Conservation (phyloP, 1,140 invertebrate species). For the Lepidurus arcticus region DNA sequence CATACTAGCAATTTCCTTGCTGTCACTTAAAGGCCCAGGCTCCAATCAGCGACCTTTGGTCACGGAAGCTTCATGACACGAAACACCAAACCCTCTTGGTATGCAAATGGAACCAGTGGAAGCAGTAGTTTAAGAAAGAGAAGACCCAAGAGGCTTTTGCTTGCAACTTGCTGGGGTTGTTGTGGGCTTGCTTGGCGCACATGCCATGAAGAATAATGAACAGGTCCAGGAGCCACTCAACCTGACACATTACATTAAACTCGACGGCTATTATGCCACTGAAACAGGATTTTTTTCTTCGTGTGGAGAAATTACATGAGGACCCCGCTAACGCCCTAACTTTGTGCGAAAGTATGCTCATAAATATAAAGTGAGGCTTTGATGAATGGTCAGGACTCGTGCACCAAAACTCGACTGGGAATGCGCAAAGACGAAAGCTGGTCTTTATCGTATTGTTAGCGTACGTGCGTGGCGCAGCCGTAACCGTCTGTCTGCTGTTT, state of each 20-base stretch:
- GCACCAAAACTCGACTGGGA: not conserved
- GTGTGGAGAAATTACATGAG: not conserved
- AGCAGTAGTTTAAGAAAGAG: not conserved
- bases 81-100: constrained; percentile 10
- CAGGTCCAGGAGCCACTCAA: constrained; percentile 13
- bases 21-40: constrained; percentile 14
- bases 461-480: too few relatives aligned
- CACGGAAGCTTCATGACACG: constrained; percentile 17
- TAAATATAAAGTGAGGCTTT: not conserved
- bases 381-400: not conserved
- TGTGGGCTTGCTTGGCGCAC: not conserved
- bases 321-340: not conserved
- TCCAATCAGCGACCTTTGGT: constrained; percentile 21
- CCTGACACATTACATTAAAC: constrained; percentile 22
- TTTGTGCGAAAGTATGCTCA: not conserved
- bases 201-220: constrained; percentile 15
- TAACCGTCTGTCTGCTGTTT: too few relatives aligned
- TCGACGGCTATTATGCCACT: constrained; percentile 8
- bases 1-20: not conserved
- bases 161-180: not conserved
- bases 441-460: too few relatives aligned
- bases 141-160: not conserved
- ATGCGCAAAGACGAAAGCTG: too few relatives aligned
- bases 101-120: not conserved
- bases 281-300: not conserved